Base-by-base conservation (phyloP, 2,888 invertebrate species). In the Dynastes maya region DNA sequence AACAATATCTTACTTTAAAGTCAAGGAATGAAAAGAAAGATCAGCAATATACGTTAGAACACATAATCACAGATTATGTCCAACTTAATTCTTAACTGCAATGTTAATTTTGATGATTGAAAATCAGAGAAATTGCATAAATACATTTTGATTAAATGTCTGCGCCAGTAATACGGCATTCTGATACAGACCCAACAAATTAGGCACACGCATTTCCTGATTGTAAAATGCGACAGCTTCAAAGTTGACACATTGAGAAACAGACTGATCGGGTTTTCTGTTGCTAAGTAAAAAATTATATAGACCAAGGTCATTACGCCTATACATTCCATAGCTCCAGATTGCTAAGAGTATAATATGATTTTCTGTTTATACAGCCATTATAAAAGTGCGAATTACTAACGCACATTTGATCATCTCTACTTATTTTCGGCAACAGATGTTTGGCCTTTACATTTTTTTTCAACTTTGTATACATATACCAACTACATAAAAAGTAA, bases 301-400 rank as follows among this genome's bases (percentile, higher is more conserved):
- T 68, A 68, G 68, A 68, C 5, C 68, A 68, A 68, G 68, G 51
- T 51, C 51, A 29, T 51, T 27, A 2, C 51, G 16, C 2, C 45
- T 16, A 40, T 37, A 49, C 68, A 68, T 68, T 68, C 68, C 27
- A 53, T 11, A 51, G 51, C 13, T 27, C 68, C 67, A 51, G 29
- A 49, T 53, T n/a, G 13, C 68, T 68, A 53, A 51, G 29, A 68
- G 51, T 29, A 68, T 29, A 40, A 68, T 68, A 29, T 51, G 68
- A n/a, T 29, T 51, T 53, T 16, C 51, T 63, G 9, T 61, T 61
- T 63, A 63, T 22, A 58, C 55, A 8, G 1, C n/a, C 3, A 16
- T 67, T 45, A 45, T 40, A 16, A 6, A 45, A 5, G 5, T 37
- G 5, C 65, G 40, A 45, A 16, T 22, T 22, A 11, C 45, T 51